Base-by-base conservation (phyloP, 2,797 vertebrate species). In the Petrocephalus schoutedeni region DNA sequence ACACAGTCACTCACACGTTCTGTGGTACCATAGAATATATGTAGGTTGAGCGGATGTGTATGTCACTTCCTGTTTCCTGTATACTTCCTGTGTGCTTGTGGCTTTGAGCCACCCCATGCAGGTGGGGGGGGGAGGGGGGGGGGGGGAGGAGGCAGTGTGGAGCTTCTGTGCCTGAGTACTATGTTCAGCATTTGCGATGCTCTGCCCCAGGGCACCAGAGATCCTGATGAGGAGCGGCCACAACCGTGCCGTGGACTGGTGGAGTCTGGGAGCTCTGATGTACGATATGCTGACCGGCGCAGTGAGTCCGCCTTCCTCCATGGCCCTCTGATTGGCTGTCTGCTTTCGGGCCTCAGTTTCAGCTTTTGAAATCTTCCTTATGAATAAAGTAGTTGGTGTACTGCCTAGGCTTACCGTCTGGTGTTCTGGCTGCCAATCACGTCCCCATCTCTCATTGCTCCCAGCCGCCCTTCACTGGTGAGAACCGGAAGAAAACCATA, bases 231-330 rank as follows among this genome's bases (percentile, higher is more conserved):
- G 98, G 93, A 99, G 98, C 12, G 98, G 98, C 89, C 98, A 99
- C 94, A 99, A 99, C 93, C 95, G 98, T 92, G 98, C 98, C 0
- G 98, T 99, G 91, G 98, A 99, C 94, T 99, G 98, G 98, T 99
- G 98, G 98, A 99, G 98, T 96, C 95, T 99, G 94, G 98, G 98
- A 88, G 98, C 98, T 89, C 95, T 99, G 94, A 99, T 99, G 98
- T 99, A 99, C 92, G 98, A 99, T 96, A 99, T 99, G 98, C 97
- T 99, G 94, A 99, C 98, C 89, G 98, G 98, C 95, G 98, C 98
- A 95, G 98, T 99, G 95, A 96, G 98, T 98, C 92, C 89, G 1
- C 41, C 3, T 36, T 36, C 32, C 67, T 71, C 32, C 67, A 71
- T 71, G 36, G 32, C 16, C 32, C 32, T 71, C 67, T 51, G 49